Evolutionary conservation across 2,797 vertebrate genomes (phyloP).

Genomic region (Coracias cyanogaster): DNA sequence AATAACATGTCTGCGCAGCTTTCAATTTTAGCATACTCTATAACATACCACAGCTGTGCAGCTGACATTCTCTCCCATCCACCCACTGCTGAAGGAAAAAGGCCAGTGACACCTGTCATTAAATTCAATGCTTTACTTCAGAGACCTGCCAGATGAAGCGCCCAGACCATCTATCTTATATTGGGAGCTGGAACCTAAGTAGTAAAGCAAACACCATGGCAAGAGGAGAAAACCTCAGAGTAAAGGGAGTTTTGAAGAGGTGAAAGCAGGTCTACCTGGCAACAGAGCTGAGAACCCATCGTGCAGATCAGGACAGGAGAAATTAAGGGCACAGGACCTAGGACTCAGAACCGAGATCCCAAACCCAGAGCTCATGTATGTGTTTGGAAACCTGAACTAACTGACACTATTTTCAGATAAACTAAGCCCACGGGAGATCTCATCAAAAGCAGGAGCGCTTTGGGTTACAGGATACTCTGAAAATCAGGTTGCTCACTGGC

Average conservation of each 20-base stretch:
- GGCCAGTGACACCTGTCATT: background rate
- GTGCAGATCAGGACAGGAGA: background rate
- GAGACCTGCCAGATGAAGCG: background rate
- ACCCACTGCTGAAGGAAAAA: background rate
- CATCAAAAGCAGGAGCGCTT: background rate
- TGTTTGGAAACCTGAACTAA: background rate
- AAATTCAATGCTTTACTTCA: background rate
- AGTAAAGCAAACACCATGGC: background rate
- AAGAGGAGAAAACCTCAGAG: background rate
- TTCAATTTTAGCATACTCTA: background rate
- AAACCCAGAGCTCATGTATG: background rate
- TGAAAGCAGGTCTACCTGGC: background rate
- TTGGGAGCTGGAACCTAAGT: background rate
- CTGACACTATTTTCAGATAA: background rate
- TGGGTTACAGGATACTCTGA: background rate
- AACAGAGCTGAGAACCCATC: background rate
- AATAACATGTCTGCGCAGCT: background rate
- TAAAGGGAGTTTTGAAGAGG: background rate
- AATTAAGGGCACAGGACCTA: background rate
- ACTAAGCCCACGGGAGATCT: background rate
- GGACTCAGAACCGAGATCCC: background rate
- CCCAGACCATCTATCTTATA: no score
- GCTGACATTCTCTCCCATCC: background rate
- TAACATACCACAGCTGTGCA: background rate
- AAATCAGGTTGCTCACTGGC: background rate